Conservation (phyloP, 2,888 invertebrate species). For the Carcina quercana region DNA sequence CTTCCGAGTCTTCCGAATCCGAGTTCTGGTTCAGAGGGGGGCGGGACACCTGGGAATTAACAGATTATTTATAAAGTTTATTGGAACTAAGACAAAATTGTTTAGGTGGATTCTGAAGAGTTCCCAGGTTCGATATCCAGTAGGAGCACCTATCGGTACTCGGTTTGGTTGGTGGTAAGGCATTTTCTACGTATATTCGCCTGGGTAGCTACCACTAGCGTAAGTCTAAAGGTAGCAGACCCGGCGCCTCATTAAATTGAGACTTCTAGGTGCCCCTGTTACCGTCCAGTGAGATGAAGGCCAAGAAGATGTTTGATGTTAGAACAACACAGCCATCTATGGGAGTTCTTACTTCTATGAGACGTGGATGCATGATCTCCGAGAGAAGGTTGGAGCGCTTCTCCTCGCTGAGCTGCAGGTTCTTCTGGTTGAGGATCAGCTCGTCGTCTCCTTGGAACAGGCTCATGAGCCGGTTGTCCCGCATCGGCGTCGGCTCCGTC, state of each 20-base stretch:
- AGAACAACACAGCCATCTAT: too few relatives aligned
- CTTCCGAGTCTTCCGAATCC: slow-evolving; percentile 64
- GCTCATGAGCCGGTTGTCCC: slow-evolving; percentile 52
- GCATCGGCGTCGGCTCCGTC: slow-evolving; percentile 25
- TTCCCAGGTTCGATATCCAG: too few relatives aligned
- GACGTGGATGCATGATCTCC: slow-evolving; percentile 57
- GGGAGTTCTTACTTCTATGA: slow-evolving; percentile 53
- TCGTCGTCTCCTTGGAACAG: slow-evolving; percentile 59
- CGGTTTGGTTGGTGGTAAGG: too few relatives aligned
- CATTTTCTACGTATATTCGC: too few relatives aligned
- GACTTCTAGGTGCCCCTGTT: too few relatives aligned
- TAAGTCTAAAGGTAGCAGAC: too few relatives aligned
- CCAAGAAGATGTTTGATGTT: background rate
- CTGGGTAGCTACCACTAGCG: too few relatives aligned
- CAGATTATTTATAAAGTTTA: background rate
- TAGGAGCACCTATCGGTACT: too few relatives aligned
- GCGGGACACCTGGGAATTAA: slow-evolving; percentile 35
- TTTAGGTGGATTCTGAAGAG: too few relatives aligned
- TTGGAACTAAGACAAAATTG: too few relatives aligned
- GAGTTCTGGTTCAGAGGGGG: slow-evolving; percentile 45
- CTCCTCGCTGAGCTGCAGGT: slow-evolving; percentile 46
- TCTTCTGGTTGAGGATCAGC: slow-evolving; percentile 52
- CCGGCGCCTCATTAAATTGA: too few relatives aligned
- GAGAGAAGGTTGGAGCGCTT: slow-evolving; percentile 44
- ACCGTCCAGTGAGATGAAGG: too few relatives aligned